Evolutionary conservation across 2,797 vertebrate species (phyloP).

Genomic region (Rhodeus uyekii): DNA sequence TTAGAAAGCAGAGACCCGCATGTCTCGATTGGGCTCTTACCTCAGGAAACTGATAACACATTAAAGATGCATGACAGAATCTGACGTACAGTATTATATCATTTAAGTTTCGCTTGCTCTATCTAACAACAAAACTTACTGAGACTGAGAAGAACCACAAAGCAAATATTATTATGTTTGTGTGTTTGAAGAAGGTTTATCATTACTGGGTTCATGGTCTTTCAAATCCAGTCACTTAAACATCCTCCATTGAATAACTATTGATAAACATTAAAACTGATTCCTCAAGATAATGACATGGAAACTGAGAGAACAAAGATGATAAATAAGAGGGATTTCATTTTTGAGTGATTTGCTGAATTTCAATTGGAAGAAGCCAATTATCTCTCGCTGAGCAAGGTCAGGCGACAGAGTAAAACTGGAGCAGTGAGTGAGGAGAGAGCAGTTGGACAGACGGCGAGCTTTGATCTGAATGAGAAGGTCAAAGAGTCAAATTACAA

Average conservation of each 20-base stretch:
- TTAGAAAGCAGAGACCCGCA: background rate
- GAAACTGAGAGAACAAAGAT: background rate
- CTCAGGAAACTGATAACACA: slow-evolving; percentile 74
- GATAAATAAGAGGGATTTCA: slow-evolving; percentile 1
- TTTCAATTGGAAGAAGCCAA: slow-evolving; percentile 56
- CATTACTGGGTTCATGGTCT: background rate
- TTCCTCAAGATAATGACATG: background rate
- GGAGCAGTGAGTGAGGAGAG: slow-evolving; percentile 26
- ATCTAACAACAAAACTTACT: too few species aligned
- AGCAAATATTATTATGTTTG: background rate
- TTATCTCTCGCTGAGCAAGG: slow-evolving; percentile 49
- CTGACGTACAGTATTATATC: slow-evolving; percentile 78
- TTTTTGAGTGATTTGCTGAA: slow-evolving; percentile 48
- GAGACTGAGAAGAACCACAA: background rate
- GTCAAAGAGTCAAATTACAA: slow-evolving; percentile 55
- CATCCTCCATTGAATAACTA: slow-evolving; percentile 37
- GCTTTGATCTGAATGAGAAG: slow-evolving; percentile 53
- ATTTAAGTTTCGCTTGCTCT: too few species aligned
- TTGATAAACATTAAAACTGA: slow-evolving; percentile 57
- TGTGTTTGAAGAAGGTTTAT: background rate
- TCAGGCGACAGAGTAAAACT: slow-evolving; percentile 33
- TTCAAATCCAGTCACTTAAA: background rate
- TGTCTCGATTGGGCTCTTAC: background rate
- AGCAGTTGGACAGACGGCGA: slow-evolving; percentile 16
- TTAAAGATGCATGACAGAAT: slow-evolving; percentile 85